Evolutionary conservation across 2,113 vertebrate species (phyloP), one percentile per base, ranked within the genome.

Genomic region (Notothenia rossii): DNA sequence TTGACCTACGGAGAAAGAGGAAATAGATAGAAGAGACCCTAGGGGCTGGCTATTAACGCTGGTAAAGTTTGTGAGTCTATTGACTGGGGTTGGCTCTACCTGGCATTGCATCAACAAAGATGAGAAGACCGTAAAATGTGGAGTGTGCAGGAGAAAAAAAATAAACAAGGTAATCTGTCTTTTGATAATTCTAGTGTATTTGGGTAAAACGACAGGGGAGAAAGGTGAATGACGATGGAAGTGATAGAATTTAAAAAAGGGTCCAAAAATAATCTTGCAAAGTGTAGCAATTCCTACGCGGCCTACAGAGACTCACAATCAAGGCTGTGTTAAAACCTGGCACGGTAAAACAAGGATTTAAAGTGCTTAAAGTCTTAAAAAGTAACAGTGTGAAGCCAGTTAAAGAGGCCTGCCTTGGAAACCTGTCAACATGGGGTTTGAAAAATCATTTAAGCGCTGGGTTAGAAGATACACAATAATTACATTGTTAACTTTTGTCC

Each of bases 1-100:
- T 93, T 92, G 90, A 91, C 92, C 92, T 86, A 46, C 89, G 80
- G 91, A 92, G 91, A 92, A 86, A 81, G 82, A 54, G 79, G 84
- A 91, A 89, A 63, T 56, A 80, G 86, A 91, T 75, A 80, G 79
- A 76, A 62, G 73, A 63, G 1, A 79, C 74, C 87, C 86, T 10
- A 1, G 79, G 86, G 88, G 77, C 64, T 78, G 15, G 71, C 74
- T 85, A 89, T 93, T 92, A 90, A 83, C 84, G 82, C 76, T 46
- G 79, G 69, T 10, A 53, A 60, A 63, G 76, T 83, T 68, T 79
- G 70, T 49, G 55, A 54, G 56, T 84, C 63, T 64, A 12, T 40
- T 67, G 54, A 53, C 68, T 3, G 62, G 54, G 53, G 82, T 77
- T 76, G 62, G 68, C 64, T 73, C 50, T 10, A 14, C 55, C 15